A percentile compares a stretch with the other conserved stretches of the same genome.
phyloP scores from a whole-genome alignment of 2,797 vertebrate genomes.

The Perodicticus potto region DNA sequence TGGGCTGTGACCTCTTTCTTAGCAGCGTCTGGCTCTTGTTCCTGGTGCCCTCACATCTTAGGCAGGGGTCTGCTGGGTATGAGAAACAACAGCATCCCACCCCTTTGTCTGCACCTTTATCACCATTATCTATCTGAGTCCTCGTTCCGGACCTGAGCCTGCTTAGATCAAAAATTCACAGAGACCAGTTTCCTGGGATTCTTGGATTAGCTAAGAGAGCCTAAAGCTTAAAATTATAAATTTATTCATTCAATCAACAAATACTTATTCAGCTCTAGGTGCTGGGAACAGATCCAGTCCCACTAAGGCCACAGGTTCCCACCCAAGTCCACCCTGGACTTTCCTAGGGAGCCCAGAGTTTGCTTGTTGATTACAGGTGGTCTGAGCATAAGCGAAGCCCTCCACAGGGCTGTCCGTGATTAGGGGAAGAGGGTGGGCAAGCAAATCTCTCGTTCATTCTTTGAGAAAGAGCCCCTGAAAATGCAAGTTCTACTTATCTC shows the following conservation, averaged over 20 bases:
- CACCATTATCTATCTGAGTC: background rate
- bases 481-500: too few species aligned
- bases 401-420: fast-evolving
- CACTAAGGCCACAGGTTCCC: background rate
- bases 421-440: background rate
- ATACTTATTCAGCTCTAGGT: background rate
- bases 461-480: background rate
- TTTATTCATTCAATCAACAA: slow-evolving; percentile 2
- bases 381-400: background rate
- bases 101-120: background rate
- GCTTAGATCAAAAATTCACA: slow-evolving; percentile 69
- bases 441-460: background rate
- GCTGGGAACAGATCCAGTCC: background rate
- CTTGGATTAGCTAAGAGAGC: slow-evolving; percentile 4
- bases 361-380: too few species aligned
- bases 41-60: fast-evolving
- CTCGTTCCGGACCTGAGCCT: slow-evolving; percentile 24
- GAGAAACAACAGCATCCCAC: background rate
- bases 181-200: background rate
- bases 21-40: background rate
- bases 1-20: fast-evolving
- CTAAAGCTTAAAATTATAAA: slow-evolving; percentile 39
- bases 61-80: fast-evolving
- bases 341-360: background rate
- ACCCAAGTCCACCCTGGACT: fast-evolving